Evolutionary conservation across 2,797 vertebrate species (phyloP).

Genomic region (Platalea minor): DNA sequence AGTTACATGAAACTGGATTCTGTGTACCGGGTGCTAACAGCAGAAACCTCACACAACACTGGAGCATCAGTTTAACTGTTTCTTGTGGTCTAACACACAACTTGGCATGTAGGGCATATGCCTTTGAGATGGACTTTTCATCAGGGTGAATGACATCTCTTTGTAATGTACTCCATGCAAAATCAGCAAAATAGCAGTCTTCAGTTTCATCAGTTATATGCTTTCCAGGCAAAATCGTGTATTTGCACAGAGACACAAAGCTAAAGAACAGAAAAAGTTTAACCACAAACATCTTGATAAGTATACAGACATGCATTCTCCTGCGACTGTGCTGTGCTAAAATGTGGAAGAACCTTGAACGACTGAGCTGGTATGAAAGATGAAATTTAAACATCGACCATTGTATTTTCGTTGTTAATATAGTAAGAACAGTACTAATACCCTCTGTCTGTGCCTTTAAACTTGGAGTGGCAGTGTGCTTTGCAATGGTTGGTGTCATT

Average conservation of each 20-base stretch:
- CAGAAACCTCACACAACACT: slow-evolving; percentile 26
- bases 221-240: slow-evolving; percentile 25
- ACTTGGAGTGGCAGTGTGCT: background rate
- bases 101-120: slow-evolving; percentile 11
- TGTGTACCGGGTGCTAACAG: background rate
- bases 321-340: background rate
- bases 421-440: background rate
- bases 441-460: background rate
- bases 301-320: slow-evolving; percentile 11
- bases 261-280: slow-evolving; percentile 1
- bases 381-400: background rate
- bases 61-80: slow-evolving; percentile 21
- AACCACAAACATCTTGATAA: slow-evolving; percentile 50
- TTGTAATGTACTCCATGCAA: slow-evolving; percentile 51
- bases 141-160: slow-evolving; percentile 33
- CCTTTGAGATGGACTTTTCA: slow-evolving; percentile 15
- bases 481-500: background rate
- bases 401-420: background rate
- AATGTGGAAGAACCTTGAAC: background rate
- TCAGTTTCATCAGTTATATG: slow-evolving; percentile 42
- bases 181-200: slow-evolving; percentile 56
- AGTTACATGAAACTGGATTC: slow-evolving; percentile 28
- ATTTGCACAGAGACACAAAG: slow-evolving; percentile 17
- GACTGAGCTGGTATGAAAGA: background rate
- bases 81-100: slow-evolving; percentile 46